Evolutionary conservation across 2,113 vertebrate species (phyloP).

Genomic region (Grallaria varia): DNA sequence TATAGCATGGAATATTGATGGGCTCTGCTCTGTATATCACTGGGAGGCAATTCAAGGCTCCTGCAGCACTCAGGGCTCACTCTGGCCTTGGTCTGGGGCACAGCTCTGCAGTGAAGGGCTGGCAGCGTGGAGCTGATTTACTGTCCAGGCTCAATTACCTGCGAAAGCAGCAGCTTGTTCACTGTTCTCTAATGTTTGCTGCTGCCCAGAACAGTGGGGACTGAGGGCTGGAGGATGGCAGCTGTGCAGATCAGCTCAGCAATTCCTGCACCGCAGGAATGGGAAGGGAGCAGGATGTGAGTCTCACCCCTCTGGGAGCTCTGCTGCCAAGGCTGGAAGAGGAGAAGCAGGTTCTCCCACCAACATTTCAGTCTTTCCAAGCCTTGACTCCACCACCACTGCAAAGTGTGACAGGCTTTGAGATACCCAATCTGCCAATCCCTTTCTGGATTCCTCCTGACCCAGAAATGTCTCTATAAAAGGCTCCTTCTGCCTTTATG

Average conservation of each 20-base stretch:
- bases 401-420: background rate
- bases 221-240: background rate
- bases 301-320: background rate
- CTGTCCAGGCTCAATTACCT: background rate
- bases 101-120: background rate
- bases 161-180: background rate
- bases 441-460: background rate
- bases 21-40: background rate
- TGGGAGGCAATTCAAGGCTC: background rate
- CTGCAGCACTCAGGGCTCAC: background rate
- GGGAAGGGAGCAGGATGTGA: background rate
- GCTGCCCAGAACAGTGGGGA: background rate
- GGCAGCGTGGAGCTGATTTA: fast-evolving
- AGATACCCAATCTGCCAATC: background rate
- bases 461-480: background rate
- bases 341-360: background rate
- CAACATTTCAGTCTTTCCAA: background rate
- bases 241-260: background rate
- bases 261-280: fast-evolving
- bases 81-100: background rate
- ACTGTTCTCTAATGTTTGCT: background rate
- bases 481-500: background rate
- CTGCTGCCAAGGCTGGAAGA: background rate
- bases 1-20: background rate
- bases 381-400: background rate